Evolutionary conservation across 2,113 vertebrate species (phyloP).

Genomic region (Odobenus rosmarus): DNA sequence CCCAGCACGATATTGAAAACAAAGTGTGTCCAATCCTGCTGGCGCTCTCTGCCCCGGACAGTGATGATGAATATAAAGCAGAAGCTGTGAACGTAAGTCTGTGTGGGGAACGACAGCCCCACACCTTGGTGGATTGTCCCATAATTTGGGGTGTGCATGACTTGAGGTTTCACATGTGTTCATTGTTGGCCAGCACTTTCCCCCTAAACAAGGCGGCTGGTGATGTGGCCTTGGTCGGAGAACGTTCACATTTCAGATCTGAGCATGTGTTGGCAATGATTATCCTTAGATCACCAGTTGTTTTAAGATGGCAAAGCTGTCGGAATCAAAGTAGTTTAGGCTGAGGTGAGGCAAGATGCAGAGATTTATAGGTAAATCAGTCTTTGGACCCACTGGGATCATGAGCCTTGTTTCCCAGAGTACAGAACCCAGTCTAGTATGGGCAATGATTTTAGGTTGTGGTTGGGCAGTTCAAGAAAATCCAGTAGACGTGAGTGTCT

Average conservation of each 20-base stretch:
- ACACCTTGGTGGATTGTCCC: background rate
- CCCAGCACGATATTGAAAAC: constrained; percentile 92
- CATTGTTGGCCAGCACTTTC: background rate
- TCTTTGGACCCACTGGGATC: background rate
- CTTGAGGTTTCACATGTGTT: fast-evolving
- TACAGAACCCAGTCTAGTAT: fast-evolving
- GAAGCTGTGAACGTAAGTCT: constrained; percentile 92
- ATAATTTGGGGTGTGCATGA: background rate
- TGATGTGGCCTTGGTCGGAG: background rate
- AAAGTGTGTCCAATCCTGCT: constrained; percentile 93
- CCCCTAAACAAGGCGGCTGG: background rate
- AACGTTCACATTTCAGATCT: background rate
- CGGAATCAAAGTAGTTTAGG: too few relatives aligned
- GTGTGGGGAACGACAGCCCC: background rate
- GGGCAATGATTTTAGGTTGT: background rate
- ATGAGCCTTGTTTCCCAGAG: background rate
- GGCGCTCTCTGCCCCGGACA: constrained; percentile 90
- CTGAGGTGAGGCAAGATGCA: background rate
- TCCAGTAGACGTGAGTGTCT: background rate
- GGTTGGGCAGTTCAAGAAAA: background rate
- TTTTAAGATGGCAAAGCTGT: background rate
- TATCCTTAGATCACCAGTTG: background rate
- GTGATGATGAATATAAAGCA: constrained; percentile 92
- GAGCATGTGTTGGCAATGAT: background rate
- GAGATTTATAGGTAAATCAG: too few relatives aligned